These are phyloP conservation scores for Cyanistes caeruleus DNA, from an alignment of 2,113 vertebrate species.

Conservation along the genomic window DNA sequence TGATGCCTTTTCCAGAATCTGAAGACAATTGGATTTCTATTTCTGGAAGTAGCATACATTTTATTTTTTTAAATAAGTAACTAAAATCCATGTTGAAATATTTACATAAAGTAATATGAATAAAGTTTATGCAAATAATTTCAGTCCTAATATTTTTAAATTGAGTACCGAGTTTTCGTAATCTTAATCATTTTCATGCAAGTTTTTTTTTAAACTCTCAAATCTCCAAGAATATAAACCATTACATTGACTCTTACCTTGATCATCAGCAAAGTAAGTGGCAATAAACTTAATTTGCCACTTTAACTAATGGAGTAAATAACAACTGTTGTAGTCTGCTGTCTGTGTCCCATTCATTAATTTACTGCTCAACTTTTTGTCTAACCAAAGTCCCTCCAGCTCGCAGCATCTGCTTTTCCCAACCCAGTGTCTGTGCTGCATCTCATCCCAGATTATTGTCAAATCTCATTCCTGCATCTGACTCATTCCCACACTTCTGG, in stretches of 20 bases:
- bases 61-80: not conserved
- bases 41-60: not conserved
- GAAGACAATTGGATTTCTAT: not conserved
- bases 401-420: not conserved
- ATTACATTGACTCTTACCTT: not conserved
- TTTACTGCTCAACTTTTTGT: not conserved
- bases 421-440: not conserved
- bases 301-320: not conserved
- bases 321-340: not conserved
- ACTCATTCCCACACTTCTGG: not conserved
- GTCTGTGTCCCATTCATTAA: not conserved
- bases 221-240: not conserved
- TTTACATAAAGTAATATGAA: not conserved
- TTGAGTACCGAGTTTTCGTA: rapidly evolving
- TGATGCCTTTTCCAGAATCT: not conserved
- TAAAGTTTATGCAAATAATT: not conserved
- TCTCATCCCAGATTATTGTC: not conserved
- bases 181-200: not conserved
- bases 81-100: not conserved
- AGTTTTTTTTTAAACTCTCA: not conserved
- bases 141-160: not conserved
- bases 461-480: not conserved
- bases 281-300: not conserved
- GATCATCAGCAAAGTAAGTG: not conserved
- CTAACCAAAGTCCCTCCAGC: not conserved